phyloP scores from a whole-genome alignment of 2,113 vertebrate genomes.

The Solea solea region DNA sequence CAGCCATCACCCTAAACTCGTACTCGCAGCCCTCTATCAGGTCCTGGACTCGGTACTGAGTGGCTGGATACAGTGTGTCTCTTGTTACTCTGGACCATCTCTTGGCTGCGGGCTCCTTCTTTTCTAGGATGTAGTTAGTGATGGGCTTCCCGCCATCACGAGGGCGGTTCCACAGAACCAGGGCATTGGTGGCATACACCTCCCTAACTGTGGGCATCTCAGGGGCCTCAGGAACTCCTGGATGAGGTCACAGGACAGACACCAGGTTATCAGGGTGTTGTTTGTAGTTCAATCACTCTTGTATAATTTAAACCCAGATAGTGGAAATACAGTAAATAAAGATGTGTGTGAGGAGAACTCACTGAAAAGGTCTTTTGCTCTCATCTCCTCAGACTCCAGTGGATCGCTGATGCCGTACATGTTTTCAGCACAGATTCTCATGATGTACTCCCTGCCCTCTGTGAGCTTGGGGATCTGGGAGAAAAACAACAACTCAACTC shows the following conservation, averaged over 20 bases:
- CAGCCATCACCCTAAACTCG: conserved; percentile 96
- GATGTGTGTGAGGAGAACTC: conserved; percentile 64
- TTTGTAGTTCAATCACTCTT: no score
- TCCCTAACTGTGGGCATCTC: conserved; percentile 91
- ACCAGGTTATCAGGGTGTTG: background rate
- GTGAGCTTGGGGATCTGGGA: conserved; percentile 86
- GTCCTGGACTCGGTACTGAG: conserved; percentile 91
- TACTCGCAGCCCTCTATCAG: conserved; percentile 94
- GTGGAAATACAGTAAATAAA: no score
- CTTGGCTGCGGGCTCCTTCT: conserved; percentile 92
- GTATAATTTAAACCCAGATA: no score
- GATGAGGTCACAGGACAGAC: background rate
- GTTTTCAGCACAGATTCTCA: conserved; percentile 96
- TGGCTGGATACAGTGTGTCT: conserved; percentile 91
- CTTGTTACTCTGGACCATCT: conserved; percentile 91
- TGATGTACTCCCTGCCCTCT: conserved; percentile 93
- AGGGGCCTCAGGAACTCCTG: conserved; percentile 97
- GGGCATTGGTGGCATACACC: conserved; percentile 89
- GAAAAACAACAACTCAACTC: background rate
- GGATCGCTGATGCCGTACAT: conserved; percentile 97
- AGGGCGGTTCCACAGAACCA: conserved; percentile 94
- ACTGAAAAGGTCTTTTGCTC: conserved; percentile 97
- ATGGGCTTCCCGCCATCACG: conserved; percentile 97
- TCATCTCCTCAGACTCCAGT: conserved; percentile 94
- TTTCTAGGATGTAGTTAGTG: conserved; percentile 95